These are phyloP conservation scores for Choloepus didactylus DNA, from an alignment of 2,797 vertebrate species.

Conservation along the genomic window DNA sequence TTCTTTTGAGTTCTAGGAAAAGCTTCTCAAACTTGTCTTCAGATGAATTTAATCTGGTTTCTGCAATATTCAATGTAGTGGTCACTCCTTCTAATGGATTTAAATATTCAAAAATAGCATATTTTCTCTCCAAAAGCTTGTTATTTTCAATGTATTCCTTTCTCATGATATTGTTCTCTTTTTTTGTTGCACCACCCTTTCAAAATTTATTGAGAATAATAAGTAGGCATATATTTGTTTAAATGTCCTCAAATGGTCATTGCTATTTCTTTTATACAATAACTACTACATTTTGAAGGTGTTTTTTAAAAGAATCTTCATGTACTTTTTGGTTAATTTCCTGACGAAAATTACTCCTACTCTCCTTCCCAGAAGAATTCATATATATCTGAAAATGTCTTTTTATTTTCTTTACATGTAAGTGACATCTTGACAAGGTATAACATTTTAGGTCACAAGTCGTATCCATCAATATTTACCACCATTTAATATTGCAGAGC, in stretches of 20 bases:
- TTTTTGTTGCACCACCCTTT: neutral
- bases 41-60: neutral
- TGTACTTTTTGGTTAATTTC: neutral
- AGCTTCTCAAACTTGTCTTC: constrained; percentile 21
- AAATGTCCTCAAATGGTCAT: neutral
- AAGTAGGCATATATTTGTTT: constrained; percentile 1
- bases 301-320: neutral
- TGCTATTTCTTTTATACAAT: neutral
- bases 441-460: neutral
- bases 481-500: neutral
- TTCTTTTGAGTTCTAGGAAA: constrained; percentile 1
- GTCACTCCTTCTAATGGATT: neutral
- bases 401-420: constrained; percentile 8
- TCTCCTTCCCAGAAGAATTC: neutral
- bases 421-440: neutral
- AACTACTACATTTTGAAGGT: neutral
- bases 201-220: constrained; percentile 15
- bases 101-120: constrained; percentile 34
- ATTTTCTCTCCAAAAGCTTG: neutral
- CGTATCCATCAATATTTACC: neutral
- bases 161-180: neutral
- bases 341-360: neutral
- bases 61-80: neutral
- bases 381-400: constrained; percentile 17
- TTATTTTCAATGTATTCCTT: constrained; percentile 38